These are phyloP conservation scores for Rhinoptilus africanus DNA, from an alignment of 2,113 vertebrate genomes.

Conservation along the genomic window DNA sequence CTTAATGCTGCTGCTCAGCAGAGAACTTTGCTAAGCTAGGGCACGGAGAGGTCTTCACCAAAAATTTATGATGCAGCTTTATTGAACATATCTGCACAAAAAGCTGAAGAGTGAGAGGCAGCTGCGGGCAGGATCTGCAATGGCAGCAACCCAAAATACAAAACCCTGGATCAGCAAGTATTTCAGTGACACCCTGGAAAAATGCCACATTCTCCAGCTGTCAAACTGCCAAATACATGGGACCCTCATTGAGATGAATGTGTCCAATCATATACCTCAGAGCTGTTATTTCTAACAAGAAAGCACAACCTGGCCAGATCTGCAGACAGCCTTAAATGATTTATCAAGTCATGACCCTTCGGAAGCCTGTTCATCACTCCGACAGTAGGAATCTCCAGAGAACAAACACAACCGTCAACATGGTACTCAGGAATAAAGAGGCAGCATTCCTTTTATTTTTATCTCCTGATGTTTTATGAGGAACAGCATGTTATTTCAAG, in stretches of 20 bases:
- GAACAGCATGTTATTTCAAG: background rate
- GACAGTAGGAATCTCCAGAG: background rate
- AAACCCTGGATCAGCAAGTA: conserved; percentile 31
- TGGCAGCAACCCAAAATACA: conserved; percentile 24
- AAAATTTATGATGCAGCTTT: background rate
- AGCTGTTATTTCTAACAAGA: background rate
- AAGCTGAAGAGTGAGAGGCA: background rate
- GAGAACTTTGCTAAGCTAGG: background rate
- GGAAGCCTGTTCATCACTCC: conserved; percentile 23
- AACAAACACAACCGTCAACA: background rate
- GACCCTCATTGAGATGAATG: conserved; percentile 26
- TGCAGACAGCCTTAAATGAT: conserved; percentile 32
- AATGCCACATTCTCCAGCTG: background rate
- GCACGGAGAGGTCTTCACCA: background rate
- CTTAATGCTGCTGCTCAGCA: background rate
- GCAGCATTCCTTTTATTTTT: background rate
- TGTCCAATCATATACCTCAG: conserved; percentile 1
- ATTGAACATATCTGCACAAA: background rate
- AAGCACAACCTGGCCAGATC: background rate
- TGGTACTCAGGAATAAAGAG: background rate
- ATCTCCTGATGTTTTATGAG: background rate
- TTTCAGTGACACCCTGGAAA: conserved; percentile 9
- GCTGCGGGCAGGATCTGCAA: conserved; percentile 1
- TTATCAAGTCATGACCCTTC: background rate
- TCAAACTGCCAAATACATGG: conserved; percentile 7